Evolutionary conservation across 2,113 vertebrate species (phyloP).

Genomic region (Ciconia maguari): DNA sequence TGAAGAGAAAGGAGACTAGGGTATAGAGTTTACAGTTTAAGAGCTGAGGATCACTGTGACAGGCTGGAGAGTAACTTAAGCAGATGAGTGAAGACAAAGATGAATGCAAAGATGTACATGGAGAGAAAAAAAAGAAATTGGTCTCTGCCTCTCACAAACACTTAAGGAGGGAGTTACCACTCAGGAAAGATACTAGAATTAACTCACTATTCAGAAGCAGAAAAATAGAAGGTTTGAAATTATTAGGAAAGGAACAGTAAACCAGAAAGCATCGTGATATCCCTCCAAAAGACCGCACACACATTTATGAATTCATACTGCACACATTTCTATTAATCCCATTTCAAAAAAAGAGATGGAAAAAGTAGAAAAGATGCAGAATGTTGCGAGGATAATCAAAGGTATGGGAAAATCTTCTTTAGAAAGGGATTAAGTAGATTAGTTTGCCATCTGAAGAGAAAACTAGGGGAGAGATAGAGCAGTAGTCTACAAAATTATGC

Average conservation of each 20-base stretch:
- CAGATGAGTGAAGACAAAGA: neutral
- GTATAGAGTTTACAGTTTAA: neutral
- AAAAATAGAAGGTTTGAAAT: neutral
- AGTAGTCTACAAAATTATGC: neutral
- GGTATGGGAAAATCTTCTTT: conserved; percentile 25
- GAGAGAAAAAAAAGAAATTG: neutral
- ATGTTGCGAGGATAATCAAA: neutral
- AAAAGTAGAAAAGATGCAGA: neutral
- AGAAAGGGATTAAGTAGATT: conserved; percentile 38
- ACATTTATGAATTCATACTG: neutral
- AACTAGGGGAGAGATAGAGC: neutral
- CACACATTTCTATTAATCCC: neutral
- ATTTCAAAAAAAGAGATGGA: neutral
- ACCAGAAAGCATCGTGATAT: neutral
- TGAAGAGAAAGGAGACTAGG: neutral
- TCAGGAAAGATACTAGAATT: neutral
- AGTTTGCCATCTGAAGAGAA: neutral
- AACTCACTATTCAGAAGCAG: neutral
- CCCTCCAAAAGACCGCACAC: neutral
- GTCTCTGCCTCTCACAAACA: neutral
- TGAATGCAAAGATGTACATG: neutral
- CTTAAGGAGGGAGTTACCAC: neutral
- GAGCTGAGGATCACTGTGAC: neutral
- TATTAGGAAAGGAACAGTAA: neutral
- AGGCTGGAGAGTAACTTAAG: neutral